Base-by-base conservation (phyloP, 2,888 invertebrate genomes). In the Lepidocyrtinus sp. region DNA sequence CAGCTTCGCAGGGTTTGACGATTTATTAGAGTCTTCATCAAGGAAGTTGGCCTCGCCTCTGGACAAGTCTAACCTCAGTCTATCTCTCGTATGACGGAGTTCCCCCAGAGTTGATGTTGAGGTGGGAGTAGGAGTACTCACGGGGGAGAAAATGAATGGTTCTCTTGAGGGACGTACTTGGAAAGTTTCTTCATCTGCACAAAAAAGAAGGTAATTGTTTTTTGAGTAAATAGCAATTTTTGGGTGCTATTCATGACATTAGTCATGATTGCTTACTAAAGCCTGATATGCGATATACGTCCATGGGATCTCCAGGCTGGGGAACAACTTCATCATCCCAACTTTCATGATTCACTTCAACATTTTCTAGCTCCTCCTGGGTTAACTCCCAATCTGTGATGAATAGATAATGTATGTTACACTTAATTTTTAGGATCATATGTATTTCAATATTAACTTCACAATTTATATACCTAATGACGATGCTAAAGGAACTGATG, bases 21-120 rank as follows among this genome's bases (percentile, higher is more conserved):
- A 17, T 36, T 71, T 75, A 19, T 21, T 69, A 1, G 63, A 21
- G 12, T 83, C 84, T 24, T 84, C 82, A 65, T 85, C 85, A 19
- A 85, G 82, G 46, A 84, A 67, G 19, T 82, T 83, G 19, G 85
- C 83, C 74, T 85, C 85, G 7, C 85, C 85, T 74, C 78, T 77
- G 12, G 76, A 71, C 63, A 94, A 89, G 88, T 94, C 93, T 9
- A 94, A 89, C 87, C 93, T 94, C 17, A 94, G 90, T 83, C 91
- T 91, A 88, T 93, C 93, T 80, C 93, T 89, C 2, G 94, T 94
- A 87, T 94, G 94, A 15, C 94, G 89, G 50, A 94, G 88, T 12
- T 94, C 94, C 22, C 94, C 94, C 7, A 94, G 89, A 0, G 82
- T 81, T 2, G 77, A 70, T 22, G 27, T 12, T 50, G 5, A 19